Base-by-base conservation (phyloP, 2,797 vertebrate genomes). In the Tangara arthus region DNA sequence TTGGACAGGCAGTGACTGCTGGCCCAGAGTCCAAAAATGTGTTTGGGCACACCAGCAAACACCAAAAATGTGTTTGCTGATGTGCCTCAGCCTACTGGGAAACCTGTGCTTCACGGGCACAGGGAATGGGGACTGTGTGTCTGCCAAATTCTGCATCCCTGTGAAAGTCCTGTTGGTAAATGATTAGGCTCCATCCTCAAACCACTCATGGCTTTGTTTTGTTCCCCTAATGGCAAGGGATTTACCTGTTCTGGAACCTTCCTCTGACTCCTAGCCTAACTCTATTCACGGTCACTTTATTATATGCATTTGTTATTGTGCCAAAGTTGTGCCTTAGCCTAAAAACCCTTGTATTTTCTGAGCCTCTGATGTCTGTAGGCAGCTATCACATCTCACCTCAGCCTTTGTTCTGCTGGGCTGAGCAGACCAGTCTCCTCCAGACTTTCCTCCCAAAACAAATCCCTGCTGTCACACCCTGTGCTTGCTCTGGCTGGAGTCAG, bases 171-270 rank as follows among this genome's bases (percentile, higher is more conserved):
- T 75, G 15, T 41, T 65, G 89, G 76, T 83, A 68, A 52, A 64
- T 68, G 34, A 82, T 78, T 88, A 88, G 75, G 53, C 72, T 75
- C 49, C n/a, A 13, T 83, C n/a, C 83, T 30, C 82, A 81, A 14
- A 81, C 24, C 57, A 59, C 65, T 85, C 56, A 42, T 0, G 19
- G 42, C 61, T 92, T 87, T 71, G 28, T 94, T 92, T 94, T 69
- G 22, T 86, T 96, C 82, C 76, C 12, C 50, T 78, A 61, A 42
- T 65, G 57, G 42, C 30, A 78, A 93, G 53, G 50, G n/a, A 87
- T 90, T 95, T 93, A 69, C 61, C 39, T 83, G 4, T 86, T 90
- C 91, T 86, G 72, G 75, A 93, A 52, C n/a, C 57, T 69, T 53
- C 82, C 76, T 75, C 37, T 75, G 57, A 57, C 49, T 94, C 53